A percentile compares a stretch with the other conserved stretches of the same genome.
These are phyloP conservation scores for Acanthochromis polyacanthus DNA, from an alignment of 2,113 vertebrate genomes.

Conservation along the genomic window DNA sequence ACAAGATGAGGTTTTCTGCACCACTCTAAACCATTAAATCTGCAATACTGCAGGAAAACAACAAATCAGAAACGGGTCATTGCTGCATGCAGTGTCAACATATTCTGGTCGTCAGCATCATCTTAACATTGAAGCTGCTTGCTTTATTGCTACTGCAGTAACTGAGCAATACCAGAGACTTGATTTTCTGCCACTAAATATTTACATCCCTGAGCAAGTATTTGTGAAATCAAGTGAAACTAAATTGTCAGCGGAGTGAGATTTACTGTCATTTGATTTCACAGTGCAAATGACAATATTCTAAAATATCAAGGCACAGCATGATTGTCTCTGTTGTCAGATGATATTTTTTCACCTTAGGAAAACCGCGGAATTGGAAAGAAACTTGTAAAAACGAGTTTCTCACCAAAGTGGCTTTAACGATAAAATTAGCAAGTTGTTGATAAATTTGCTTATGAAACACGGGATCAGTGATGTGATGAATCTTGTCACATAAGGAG, in stretches of 20 bases:
- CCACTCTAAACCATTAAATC: neutral
- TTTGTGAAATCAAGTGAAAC: neutral
- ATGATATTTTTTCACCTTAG: neutral
- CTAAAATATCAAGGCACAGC: conserved; percentile 1
- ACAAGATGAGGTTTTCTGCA: neutral
- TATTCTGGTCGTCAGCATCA: neutral
- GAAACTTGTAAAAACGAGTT: too few species aligned
- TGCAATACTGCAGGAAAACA: neutral
- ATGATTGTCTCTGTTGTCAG: neutral
- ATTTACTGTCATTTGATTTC: neutral
- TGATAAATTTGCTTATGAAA: conserved; percentile 14
- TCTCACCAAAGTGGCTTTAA: too few species aligned
- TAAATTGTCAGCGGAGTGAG: neutral
- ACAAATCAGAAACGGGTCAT: neutral
- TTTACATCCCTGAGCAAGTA: neutral
- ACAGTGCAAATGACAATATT: conserved; percentile 12
- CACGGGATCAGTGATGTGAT: conserved; percentile 2
- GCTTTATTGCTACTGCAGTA: neutral
- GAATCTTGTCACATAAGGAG: conserved; percentile 2
- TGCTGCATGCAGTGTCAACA: neutral
- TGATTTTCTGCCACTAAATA: neutral
- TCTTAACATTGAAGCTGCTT: neutral
- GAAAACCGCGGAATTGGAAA: too few species aligned
- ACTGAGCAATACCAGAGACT: neutral
- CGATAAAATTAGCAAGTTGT: neutral